Conservation (phyloP, 2,888 invertebrate genomes). For the Drosophila siamana region DNA sequence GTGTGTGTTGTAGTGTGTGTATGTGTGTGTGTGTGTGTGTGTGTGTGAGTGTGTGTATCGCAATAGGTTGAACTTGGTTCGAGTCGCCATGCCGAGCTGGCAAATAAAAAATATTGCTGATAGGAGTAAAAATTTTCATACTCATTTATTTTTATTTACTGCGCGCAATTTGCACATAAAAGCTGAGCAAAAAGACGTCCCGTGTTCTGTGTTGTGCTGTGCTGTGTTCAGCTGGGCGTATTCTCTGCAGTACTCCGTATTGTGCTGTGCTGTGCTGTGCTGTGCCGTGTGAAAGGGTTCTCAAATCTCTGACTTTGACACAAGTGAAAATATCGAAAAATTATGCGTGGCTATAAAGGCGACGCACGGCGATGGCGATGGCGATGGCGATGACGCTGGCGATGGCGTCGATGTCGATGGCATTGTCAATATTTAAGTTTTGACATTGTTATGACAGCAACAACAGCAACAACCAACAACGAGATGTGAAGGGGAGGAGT, state of each 20-base stretch:
- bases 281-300: constrained; percentile 63
- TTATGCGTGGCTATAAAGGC: constrained; percentile 74
- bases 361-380: constrained; percentile 54
- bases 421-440: constrained; percentile 80
- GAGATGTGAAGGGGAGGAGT: constrained; percentile 9
- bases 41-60: constrained; percentile 26
- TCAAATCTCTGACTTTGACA: constrained; percentile 69
- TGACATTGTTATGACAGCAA: constrained; percentile 73
- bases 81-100: constrained; percentile 42
- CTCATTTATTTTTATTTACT: constrained; percentile 82
- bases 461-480: constrained; percentile 29
- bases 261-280: constrained; percentile 25
- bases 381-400: constrained; percentile 26
- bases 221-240: neutral
- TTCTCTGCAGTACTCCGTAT: too few species aligned
- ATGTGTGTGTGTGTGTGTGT: constrained; percentile 1
- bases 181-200: constrained; percentile 50
- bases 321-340: constrained; percentile 74
- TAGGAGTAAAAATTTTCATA: constrained; percentile 81
- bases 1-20: constrained; percentile 3
- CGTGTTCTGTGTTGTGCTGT: constrained; percentile 31
- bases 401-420: constrained; percentile 64
- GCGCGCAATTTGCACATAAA: constrained; percentile 79
- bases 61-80: constrained; percentile 44
- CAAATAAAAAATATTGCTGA: constrained; percentile 79